These are phyloP conservation scores for Embidobia sp. DNA, from an alignment of 2,888 invertebrate genomes.

Conservation along the genomic window DNA sequence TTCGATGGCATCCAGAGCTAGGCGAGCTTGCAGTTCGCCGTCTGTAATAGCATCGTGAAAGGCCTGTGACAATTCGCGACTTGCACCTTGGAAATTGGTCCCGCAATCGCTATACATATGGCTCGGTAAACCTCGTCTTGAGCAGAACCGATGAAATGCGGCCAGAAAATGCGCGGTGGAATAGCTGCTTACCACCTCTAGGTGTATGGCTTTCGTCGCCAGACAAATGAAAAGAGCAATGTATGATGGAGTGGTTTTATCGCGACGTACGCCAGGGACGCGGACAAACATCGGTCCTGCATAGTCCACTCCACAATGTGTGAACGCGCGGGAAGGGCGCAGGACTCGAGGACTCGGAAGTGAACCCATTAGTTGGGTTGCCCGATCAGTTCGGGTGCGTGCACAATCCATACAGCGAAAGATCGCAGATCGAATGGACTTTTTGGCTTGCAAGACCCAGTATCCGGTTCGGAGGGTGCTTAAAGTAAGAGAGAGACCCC, in stretches of 20 bases:
- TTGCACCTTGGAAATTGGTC: conserved; percentile 5
- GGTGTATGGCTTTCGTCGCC: neutral
- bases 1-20: neutral
- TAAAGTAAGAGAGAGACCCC: neutral
- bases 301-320: conserved; percentile 42
- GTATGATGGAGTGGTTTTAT: conserved; percentile 25
- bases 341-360: neutral
- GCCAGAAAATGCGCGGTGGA: conserved; percentile 32
- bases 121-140: neutral
- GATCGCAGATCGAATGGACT: neutral
- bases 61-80: neutral
- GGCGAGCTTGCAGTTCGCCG: neutral
- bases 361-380: conserved; percentile 7
- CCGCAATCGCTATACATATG: conserved; percentile 24
- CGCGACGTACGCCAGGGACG: conserved; percentile 27
- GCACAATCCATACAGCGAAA: neutral
- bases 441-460: neutral
- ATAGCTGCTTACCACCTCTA: conserved; percentile 37
- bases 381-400: neutral
- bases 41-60: neutral
- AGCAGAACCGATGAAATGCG: conserved; percentile 26
- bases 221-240: conserved; percentile 48
- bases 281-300: conserved; percentile 45
- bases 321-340: conserved; percentile 17
- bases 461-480: neutral